A percentile compares a stretch with the other conserved stretches of the same genome.
Conservation (phyloP, 2,113 vertebrate genomes). For the Sphyrna mokarran region DNA sequence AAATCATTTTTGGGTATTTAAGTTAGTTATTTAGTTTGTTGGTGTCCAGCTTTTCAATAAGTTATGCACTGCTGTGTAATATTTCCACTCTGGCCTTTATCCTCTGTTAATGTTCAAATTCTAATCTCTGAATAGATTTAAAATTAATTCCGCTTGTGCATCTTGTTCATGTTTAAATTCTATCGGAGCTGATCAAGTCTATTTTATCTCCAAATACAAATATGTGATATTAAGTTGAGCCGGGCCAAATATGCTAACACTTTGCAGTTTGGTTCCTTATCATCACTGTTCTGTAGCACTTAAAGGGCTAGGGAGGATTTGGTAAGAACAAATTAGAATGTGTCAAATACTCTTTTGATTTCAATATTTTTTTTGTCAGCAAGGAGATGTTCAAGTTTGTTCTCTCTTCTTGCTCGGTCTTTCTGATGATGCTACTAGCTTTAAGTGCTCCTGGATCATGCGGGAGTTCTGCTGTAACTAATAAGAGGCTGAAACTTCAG, state of each 20-base stretch:
- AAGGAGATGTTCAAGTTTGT: neutral
- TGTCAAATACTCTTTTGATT: neutral
- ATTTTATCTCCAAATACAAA: neutral
- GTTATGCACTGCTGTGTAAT: neutral
- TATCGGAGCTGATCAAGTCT: neutral
- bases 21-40: neutral
- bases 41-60: neutral
- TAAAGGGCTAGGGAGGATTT: neutral
- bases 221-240: neutral
- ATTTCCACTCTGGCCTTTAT: neutral
- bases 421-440: neutral
- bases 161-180: neutral
- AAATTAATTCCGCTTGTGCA: neutral
- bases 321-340: neutral
- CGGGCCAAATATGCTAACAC: neutral
- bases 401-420: neutral
- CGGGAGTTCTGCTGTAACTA: neutral
- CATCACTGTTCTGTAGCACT: neutral
- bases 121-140: neutral
- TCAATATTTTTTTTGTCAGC: neutral
- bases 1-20: neutral
- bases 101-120: neutral
- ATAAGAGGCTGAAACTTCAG: neutral
- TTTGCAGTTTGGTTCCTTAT: neutral
- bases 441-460: neutral